Base-by-base conservation (phyloP, 1,140 invertebrate genomes). In the Panagrolaimus sp. region DNA sequence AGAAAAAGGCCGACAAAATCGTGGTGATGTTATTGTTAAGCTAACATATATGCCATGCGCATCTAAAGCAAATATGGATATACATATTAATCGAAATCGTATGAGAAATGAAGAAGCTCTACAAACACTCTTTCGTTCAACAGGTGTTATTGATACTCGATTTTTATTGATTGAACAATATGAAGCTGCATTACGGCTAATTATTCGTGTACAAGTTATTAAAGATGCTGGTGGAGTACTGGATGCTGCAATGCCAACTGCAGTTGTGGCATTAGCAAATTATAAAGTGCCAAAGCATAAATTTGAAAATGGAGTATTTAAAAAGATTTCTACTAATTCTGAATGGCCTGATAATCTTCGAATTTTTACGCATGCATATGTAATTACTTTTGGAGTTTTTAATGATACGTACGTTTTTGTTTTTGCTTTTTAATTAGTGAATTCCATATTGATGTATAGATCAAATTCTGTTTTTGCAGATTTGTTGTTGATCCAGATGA, bases 111-210 rank as follows among this genome's bases (percentile, higher is more conserved):
- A 57, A 16, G 51, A 57, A 20, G 51, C 51, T 5, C 51, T 57
- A 5, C 51, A 57, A 27, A 57, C 51, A 11, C n/a, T 57, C 1
- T 27, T 57, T 27, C 51, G 51, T 4, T 20, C 51, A 0, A 16
- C 13, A 1, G 27, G 27, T 25, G 51, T 57, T 20, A 16, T 57
- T 11, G 51, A 57, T 57, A 27, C 20, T 20, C 51, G 51, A 25
- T 57, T 57, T 16, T 16, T 57, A 11, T 57, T 57, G 51, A 57
- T 57, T 57, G 51, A 57, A 27, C 51, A 57, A 27, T 57, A 57
- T 57, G 51, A 57, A 57, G 51, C 51, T 27, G 51, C 51, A 13
- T 27, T 57, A 3, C 51, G 20, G 4, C 11, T 57, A 4, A 57
- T 57, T 16, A 27, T 57, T 27, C 51, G 51, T 20, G 51, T 57